Percentiles rank a stretch among this genome's conserved stretches.
Conservation (phyloP, 2,888 invertebrate genomes). For the Empis livida region DNA sequence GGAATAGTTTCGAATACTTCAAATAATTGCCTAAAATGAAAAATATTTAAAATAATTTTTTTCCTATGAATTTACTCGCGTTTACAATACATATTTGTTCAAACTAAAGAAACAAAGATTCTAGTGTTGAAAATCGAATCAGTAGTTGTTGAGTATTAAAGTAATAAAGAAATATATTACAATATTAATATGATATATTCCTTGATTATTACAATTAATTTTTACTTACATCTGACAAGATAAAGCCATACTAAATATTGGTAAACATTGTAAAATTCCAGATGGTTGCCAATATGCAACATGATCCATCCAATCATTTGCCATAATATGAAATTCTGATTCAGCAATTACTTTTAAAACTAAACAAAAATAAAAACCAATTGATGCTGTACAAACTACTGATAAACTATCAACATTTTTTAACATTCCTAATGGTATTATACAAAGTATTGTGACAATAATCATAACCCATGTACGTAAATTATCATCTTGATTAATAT, state of each 20-base stretch:
- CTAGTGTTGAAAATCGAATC: too few relatives aligned
- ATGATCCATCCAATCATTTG: slow-evolving; percentile 58
- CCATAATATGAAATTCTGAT: slow-evolving; percentile 59
- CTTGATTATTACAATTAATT: neutral
- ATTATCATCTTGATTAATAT: slow-evolving; percentile 52
- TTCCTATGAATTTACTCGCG: too few relatives aligned
- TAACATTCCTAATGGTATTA: slow-evolving; percentile 78
- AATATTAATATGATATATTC: neutral
- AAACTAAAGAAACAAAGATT: neutral
- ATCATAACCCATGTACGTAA: slow-evolving; percentile 56
- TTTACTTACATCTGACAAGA: slow-evolving; percentile 84
- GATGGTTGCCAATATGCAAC: slow-evolving; percentile 71
- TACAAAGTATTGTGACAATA: slow-evolving; percentile 62
- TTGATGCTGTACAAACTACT: slow-evolving; percentile 76
- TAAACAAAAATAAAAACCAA: slow-evolving; percentile 82
- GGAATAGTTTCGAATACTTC: slow-evolving; percentile 86
- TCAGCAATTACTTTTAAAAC: slow-evolving; percentile 74
- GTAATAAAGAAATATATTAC: neutral
- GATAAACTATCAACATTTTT: slow-evolving; percentile 82
- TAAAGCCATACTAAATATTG: slow-evolving; percentile 92
- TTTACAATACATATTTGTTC: too few relatives aligned
- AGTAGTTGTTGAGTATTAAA: neutral
- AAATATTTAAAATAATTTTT: slow-evolving; percentile 1
- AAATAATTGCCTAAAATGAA: slow-evolving; percentile 62
- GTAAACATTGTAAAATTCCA: slow-evolving; percentile 81